A percentile compares a stretch with the other conserved stretches of the same genome.
Conservation (phyloP, 2,113 vertebrate genomes). For the Chionis minor region DNA sequence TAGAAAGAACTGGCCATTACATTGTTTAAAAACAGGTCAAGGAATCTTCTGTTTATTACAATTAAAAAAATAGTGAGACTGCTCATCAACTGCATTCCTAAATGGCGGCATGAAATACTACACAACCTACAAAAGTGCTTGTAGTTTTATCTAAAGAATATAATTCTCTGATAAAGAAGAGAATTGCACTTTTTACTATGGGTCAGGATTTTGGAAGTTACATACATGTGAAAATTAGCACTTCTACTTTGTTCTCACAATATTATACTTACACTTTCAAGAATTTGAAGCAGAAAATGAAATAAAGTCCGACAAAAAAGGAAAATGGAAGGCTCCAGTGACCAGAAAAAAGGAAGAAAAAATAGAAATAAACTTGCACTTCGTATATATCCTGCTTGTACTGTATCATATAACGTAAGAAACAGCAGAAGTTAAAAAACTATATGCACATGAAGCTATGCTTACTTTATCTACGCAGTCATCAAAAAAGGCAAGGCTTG, state of each 20-base stretch:
- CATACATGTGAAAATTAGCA: not conserved
- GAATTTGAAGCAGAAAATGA: not conserved
- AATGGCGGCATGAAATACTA: not conserved
- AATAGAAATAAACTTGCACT: not conserved
- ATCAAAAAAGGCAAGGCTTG: slow-evolving; percentile 97
- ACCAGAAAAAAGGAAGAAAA: not conserved
- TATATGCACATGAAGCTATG: not conserved
- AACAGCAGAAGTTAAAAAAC: not conserved
- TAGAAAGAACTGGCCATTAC: not conserved
- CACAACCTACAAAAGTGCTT: not conserved
- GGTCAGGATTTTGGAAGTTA: not conserved
- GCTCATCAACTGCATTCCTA: not conserved
- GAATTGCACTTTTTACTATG: not conserved
- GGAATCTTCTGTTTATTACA: not conserved
- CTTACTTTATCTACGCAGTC: slow-evolving; percentile 98
- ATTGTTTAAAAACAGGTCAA: not conserved
- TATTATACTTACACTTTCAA: not conserved
- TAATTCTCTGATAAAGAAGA: not conserved
- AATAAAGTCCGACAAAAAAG: not conserved
- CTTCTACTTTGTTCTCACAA: not conserved
- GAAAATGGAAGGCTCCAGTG: not conserved
- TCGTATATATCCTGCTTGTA: not conserved
- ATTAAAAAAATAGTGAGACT: not conserved
- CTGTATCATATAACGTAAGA: not conserved
- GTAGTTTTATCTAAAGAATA: not conserved